These are phyloP conservation scores for Cyprinodon diabolis DNA, from an alignment of 2,797 vertebrate genomes.

Conservation along the genomic window DNA sequence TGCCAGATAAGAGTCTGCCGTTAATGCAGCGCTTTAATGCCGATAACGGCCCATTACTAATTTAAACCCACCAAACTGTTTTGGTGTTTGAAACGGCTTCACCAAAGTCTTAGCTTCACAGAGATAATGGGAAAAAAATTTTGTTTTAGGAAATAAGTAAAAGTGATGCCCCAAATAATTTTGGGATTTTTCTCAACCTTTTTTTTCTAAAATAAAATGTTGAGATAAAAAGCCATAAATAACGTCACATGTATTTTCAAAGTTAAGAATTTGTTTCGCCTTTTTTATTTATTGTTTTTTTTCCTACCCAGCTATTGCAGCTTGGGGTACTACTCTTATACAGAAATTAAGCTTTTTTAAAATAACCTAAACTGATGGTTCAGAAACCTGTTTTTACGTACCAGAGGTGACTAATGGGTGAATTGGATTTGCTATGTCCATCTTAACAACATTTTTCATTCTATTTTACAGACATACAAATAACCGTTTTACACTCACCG, in stretches of 20 bases:
- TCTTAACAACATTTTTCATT: too few species aligned
- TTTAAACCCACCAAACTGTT: neutral
- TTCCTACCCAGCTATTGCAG: neutral
- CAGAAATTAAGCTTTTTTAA: neutral
- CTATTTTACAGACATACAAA: too few species aligned
- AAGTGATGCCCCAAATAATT: neutral
- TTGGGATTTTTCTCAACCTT: neutral
- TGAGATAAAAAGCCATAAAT: neutral
- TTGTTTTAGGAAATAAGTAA: neutral
- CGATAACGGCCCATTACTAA: neutral
- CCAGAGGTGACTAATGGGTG: neutral
- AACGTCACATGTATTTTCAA: neutral
- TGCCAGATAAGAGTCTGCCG: too few species aligned
- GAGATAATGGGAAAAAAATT: neutral
- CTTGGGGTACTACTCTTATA: neutral
- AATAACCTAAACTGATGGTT: neutral
- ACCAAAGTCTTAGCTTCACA: neutral
- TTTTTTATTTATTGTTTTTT: neutral
- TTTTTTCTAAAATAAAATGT: neutral
- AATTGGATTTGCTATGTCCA: neutral
- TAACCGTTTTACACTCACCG: too few species aligned
- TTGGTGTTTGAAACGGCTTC: neutral
- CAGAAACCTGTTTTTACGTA: neutral
- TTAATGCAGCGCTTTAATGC: too few species aligned
- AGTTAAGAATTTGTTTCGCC: neutral